These are phyloP conservation scores for Oceanodroma tethys DNA, from an alignment of 2,113 vertebrate species.

Conservation along the genomic window DNA sequence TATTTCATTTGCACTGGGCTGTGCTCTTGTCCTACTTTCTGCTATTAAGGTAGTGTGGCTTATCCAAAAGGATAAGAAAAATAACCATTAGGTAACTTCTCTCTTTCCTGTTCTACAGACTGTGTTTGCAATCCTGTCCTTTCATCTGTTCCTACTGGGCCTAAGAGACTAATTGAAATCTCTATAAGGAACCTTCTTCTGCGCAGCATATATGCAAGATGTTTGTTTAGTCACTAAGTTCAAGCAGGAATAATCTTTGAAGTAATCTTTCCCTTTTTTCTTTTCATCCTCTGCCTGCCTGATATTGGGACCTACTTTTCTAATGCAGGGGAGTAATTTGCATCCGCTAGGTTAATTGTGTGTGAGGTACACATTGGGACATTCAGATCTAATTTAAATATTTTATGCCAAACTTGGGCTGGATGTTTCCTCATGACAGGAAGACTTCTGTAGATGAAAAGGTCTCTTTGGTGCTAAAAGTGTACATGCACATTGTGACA, in stretches of 20 bases:
- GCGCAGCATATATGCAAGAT: not conserved
- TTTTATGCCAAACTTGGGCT: not conserved
- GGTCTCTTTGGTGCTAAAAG: not conserved
- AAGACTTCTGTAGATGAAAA: not conserved
- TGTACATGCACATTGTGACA: not conserved
- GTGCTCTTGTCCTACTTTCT: not conserved
- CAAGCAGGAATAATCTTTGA: constrained; percentile 31
- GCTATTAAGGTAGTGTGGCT: not conserved
- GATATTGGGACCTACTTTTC: not conserved
- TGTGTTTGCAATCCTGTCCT: not conserved
- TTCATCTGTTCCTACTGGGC: constrained; percentile 2
- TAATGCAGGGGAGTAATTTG: not conserved
- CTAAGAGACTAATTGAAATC: constrained; percentile 45
- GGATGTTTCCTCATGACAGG: not conserved
- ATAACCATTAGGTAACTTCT: not conserved
- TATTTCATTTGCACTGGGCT: not conserved
- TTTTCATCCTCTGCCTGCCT: constrained; percentile 4
- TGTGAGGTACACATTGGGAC: not conserved
- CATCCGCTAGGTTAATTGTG: not conserved
- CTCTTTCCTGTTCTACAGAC: not conserved
- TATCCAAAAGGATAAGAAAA: not conserved
- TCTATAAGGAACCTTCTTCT: not conserved
- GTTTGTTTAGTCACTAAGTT: constrained; percentile 16
- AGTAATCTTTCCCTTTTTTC: not conserved
- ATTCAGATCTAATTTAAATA: not conserved